Conservation (phyloP, 1,140 invertebrate species). For the Neotoxoptera formosana region DNA sequence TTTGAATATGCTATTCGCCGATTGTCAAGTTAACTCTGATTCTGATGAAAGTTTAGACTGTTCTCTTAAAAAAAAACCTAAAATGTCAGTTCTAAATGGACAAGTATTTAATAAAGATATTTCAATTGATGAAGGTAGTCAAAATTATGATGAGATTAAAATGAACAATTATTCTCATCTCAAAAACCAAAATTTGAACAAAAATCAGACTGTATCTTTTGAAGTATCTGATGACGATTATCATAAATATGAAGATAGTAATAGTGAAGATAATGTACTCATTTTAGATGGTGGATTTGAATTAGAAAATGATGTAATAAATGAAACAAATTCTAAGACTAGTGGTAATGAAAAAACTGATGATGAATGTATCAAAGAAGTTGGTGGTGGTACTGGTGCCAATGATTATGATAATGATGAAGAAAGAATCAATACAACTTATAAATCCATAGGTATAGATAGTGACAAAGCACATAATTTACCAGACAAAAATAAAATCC, state of each 20-base stretch:
- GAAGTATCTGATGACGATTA: conserved; percentile 10
- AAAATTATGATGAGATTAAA: conserved; percentile 5
- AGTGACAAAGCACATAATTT: conserved; percentile 34
- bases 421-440: neutral
- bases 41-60: neutral
- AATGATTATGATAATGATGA: neutral
- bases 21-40: neutral
- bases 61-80: neutral
- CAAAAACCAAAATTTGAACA: no score
- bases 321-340: neutral
- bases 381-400: neutral
- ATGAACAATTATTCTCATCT: neutral
- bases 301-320: conserved; percentile 34
- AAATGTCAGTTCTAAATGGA: neutral
- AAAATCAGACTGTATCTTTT: no score
- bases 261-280: conserved; percentile 33
- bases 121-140: neutral
- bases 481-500: conserved; percentile 4
- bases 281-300: conserved; percentile 50
- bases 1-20: neutral
- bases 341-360: neutral
- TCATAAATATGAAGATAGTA: conserved; percentile 29
- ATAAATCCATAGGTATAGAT: neutral
- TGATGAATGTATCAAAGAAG: neutral
- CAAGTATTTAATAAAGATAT: neutral